Base-by-base conservation (phyloP, 2,113 vertebrate species). In the Pongo pygmaeus region DNA sequence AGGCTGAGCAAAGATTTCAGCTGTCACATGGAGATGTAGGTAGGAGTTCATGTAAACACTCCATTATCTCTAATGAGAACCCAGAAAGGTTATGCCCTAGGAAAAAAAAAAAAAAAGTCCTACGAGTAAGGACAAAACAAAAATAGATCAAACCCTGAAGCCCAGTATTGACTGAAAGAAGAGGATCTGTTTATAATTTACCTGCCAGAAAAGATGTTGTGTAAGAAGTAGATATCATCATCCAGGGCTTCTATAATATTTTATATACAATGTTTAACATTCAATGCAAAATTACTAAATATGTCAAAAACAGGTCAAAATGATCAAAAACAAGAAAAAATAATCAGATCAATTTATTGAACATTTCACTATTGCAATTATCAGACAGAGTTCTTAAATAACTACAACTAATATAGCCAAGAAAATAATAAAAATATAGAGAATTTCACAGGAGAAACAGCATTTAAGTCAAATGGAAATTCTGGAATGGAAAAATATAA, bases 131-230 rank as follows among this genome's bases (percentile, higher is more conserved):
- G n/a, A 30, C 13, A 87, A 85, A 38, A 10, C 43, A 80, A 84
- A 93, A 72, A 7, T 52, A 87, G 57, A 40, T 78, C 16, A 90
- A 78, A 59, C 22, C 23, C 74, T 93, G 43, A 97, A 93, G 69
- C 4, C 55, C 20, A 81, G 78, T 25, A 77, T 25, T 94, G 59
- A 93, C n/a, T 48, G 23, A 7, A 67, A 46, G 30, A 59, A 69
- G 25, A 57, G 43, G 6, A 64, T 59, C 22, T 86, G n/a, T 22
- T 79, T 89, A 79, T 87, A 78, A 25, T 52, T 69, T 90, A 70
- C 5, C 18, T 75, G 1, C 3, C 25, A 84, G 40, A 2, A 80
- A 89, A 89, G 46, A 79, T 69, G 27, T 30, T 30, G 61, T 64
- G 32, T 35, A 35, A 8, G 67, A 87, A 89, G 43, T 72, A 86